phyloP scores from a whole-genome alignment of 2,113 vertebrate species.

The Poeciliopsis occidentalis region DNA sequence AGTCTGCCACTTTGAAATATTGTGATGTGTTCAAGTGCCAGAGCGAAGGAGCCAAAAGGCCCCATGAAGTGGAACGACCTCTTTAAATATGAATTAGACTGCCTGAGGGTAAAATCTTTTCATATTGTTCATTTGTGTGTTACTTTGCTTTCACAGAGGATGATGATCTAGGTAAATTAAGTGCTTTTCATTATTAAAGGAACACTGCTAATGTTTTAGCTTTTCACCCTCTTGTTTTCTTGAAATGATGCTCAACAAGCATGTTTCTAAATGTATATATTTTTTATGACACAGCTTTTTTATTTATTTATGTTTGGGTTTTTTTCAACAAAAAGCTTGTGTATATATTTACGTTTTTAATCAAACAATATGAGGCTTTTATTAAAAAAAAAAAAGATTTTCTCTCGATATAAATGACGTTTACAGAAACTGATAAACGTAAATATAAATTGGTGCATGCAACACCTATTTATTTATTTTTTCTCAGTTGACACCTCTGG shows the following conservation, averaged over 20 bases:
- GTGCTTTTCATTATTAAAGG: constrained; percentile 50
- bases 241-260: constrained; percentile 77
- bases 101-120: constrained; percentile 51
- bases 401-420: background rate
- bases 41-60: constrained; percentile 43
- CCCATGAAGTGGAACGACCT: constrained; percentile 50
- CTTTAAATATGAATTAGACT: constrained; percentile 61
- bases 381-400: background rate
- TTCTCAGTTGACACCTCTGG: constrained; percentile 18
- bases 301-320: background rate
- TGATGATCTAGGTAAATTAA: constrained; percentile 82
- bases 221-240: constrained; percentile 33
- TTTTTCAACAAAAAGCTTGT: constrained; percentile 6
- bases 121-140: constrained; percentile 72
- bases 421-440: constrained; percentile 50
- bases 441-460: constrained; percentile 73
- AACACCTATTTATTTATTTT: background rate
- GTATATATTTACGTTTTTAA: constrained; percentile 77
- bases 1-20: constrained; percentile 33
- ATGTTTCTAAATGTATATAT: constrained; percentile 66
- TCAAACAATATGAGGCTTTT: background rate
- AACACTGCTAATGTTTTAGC: constrained; percentile 43
- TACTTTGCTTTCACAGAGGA: constrained; percentile 74
- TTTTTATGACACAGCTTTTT: constrained; percentile 23
- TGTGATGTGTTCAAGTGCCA: constrained; percentile 42